phyloP scores from a whole-genome alignment of 35 echinoderm and acorn worm species.

The Apostichopus californicus region DNA sequence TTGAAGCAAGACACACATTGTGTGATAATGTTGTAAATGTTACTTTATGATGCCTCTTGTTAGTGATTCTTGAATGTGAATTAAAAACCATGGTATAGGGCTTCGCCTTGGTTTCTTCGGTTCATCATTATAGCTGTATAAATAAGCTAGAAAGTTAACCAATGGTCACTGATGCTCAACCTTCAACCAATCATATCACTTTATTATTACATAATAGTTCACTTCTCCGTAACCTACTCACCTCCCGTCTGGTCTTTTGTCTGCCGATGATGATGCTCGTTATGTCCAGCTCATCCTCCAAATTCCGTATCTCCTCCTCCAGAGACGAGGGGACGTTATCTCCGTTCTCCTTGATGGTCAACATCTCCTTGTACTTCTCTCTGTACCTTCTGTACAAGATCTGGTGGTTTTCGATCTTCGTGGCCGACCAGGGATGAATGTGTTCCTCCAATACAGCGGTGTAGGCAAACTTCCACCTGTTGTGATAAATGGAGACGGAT shows the following conservation, averaged over 20 bases:
- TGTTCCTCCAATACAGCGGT: conserved; percentile 81
- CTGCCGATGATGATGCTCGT: conserved; percentile 90
- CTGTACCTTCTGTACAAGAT: conserved; percentile 73
- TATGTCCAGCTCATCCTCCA: conserved; percentile 87
- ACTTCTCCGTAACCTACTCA: neutral
- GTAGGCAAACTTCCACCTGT: conserved; percentile 93
- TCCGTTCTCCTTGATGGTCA: conserved; percentile 58
- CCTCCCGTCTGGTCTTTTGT: conserved; percentile 89
- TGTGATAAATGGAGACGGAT: neutral
- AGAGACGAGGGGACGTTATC: conserved; percentile 36
- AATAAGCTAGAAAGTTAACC: too few species aligned
- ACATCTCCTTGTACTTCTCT: conserved; percentile 81
- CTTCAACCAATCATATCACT: too few species aligned
- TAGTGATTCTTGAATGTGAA: too few species aligned
- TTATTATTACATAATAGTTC: too few species aligned
- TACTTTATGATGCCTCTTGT: too few species aligned
- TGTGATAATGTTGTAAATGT: too few species aligned
- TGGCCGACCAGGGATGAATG: conserved; percentile 82
- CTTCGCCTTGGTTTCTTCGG: too few species aligned
- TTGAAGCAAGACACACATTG: too few species aligned
- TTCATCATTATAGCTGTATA: too few species aligned
- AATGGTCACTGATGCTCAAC: too few species aligned
- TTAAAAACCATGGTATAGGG: too few species aligned
- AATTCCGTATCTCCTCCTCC: conserved; percentile 57
- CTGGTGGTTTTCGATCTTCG: conserved; percentile 66